Evolutionary conservation across 2,888 invertebrate species (phyloP).

Genomic region (Sesia bembeciformis): DNA sequence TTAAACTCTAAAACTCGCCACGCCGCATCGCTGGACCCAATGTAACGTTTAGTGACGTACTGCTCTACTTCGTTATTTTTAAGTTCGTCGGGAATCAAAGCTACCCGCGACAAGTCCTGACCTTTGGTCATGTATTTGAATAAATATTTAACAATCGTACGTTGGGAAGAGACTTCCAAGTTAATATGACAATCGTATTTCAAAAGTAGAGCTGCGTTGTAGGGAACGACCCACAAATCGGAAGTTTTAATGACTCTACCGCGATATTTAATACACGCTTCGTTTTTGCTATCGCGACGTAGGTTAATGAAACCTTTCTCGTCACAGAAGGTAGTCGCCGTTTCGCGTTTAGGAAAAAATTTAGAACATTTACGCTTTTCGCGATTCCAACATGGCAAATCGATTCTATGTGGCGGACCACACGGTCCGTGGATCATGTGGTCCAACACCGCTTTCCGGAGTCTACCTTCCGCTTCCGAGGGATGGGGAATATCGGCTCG

Average conservation of each 20-base stretch:
- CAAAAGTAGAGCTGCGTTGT: constrained; percentile 5
- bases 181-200: constrained; percentile 6
- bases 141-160: constrained; percentile 3
- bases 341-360: constrained; percentile 1
- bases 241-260: background rate
- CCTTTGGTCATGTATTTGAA: constrained; percentile 7
- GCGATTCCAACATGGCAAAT: constrained; percentile 1
- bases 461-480: background rate
- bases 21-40: constrained; percentile 4
- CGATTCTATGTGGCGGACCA: constrained; percentile 2
- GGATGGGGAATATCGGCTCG: constrained; percentile 1
- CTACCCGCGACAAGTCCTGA: constrained; percentile 2
- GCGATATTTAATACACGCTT: background rate
- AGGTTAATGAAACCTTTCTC: constrained; percentile 7
- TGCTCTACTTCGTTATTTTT: background rate
- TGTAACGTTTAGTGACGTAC: constrained; percentile 1
- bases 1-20: constrained; percentile 2
- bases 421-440: constrained; percentile 10
- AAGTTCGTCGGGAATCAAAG: background rate
- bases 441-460: constrained; percentile 1
- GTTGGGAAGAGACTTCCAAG: constrained; percentile 1
- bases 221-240: constrained; percentile 7
- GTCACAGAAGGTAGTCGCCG: constrained; percentile 1
- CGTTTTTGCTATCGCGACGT: constrained; percentile 1
- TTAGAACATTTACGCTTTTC: background rate